Conservation (phyloP, 1,140 invertebrate species). For the Dendrolimus kikuchii region DNA sequence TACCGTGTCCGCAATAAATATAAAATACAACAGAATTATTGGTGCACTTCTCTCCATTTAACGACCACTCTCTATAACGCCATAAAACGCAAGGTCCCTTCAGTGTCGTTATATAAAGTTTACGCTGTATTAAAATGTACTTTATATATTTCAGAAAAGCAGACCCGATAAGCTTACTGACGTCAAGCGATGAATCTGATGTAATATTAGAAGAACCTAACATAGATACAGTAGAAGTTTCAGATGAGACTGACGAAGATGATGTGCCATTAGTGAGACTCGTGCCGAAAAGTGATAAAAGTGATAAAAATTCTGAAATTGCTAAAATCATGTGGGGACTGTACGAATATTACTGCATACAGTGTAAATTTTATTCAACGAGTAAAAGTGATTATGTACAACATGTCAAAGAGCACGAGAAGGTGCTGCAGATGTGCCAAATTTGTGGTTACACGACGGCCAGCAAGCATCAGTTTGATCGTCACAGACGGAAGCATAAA, state of each 20-base stretch:
- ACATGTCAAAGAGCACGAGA: constrained; percentile 23
- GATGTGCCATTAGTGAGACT: constrained; percentile 42
- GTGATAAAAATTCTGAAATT: constrained; percentile 12
- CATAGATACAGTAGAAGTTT: constrained; percentile 53
- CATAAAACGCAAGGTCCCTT: too few species aligned
- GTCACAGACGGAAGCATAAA: constrained; percentile 40
- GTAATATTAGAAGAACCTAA: constrained; percentile 55
- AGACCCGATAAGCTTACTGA: constrained; percentile 48
- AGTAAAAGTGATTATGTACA: constrained; percentile 20
- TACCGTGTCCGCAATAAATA: too few species aligned
- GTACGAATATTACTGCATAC: constrained; percentile 39
- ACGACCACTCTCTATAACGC: too few species aligned
- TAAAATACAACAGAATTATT: too few species aligned
- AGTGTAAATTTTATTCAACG: constrained; percentile 29
- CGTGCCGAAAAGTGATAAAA: constrained; percentile 16
- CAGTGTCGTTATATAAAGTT: too few species aligned
- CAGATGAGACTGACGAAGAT: constrained; percentile 53
- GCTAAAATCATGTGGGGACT: constrained; percentile 24
- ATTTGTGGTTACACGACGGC: constrained; percentile 38
- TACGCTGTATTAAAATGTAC: too few species aligned
- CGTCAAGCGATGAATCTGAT: constrained; percentile 58
- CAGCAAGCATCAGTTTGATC: constrained; percentile 27
- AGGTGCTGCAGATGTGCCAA: constrained; percentile 31
- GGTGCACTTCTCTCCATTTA: too few species aligned
- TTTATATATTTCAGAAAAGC: constrained; percentile 20